Evolutionary conservation across 2,113 vertebrate genomes (phyloP).

Genomic region (Sylvietta virens): DNA sequence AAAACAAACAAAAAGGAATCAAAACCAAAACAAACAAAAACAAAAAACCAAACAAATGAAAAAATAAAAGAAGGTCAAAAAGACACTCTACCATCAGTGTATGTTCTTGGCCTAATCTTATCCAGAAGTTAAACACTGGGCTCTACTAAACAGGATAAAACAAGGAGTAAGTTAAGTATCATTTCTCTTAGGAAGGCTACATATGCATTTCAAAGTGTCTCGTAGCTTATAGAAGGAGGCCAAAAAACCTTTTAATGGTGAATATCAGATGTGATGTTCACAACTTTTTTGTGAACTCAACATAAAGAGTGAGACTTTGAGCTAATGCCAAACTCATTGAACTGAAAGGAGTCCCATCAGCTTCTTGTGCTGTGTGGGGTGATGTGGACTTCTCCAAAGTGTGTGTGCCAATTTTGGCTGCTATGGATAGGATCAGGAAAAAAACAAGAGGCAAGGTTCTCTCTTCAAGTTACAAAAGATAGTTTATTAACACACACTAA

Average conservation of each 20-base stretch:
- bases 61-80: background rate
- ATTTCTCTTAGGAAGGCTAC: background rate
- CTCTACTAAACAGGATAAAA: background rate
- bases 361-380: background rate
- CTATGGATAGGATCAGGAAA: no score
- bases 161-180: rapidly evolving
- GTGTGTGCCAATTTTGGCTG: no score
- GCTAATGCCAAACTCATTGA: background rate
- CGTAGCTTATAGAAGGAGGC: background rate
- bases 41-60: background rate
- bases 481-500: no score
- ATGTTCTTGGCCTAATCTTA: background rate
- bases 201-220: background rate
- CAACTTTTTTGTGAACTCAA: background rate
- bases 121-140: background rate
- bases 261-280: background rate
- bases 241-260: background rate
- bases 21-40: no score
- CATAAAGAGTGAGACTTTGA: background rate
- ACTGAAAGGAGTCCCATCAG: no score
- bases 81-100: background rate
- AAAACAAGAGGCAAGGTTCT: no score
- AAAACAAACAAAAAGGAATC: background rate
- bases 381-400: background rate
- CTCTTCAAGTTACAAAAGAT: no score